These are phyloP conservation scores for Perognathus longimembris DNA, from an alignment of 2,113 vertebrate species.

Conservation along the genomic window DNA sequence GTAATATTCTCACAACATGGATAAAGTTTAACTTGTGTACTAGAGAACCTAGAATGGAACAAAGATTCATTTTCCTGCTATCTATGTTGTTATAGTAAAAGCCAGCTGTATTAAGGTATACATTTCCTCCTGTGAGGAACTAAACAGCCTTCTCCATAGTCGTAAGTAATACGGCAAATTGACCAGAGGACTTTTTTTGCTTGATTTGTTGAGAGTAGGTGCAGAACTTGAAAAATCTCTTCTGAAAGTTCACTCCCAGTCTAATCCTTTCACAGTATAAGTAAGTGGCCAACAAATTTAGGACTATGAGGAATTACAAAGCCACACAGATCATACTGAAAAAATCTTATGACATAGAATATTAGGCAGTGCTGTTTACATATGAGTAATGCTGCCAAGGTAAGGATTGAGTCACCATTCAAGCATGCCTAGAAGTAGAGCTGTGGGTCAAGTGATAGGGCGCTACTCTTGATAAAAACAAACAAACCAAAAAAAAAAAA, in stretches of 20 bases:
- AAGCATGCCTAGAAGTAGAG: no score
- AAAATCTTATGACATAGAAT: neutral
- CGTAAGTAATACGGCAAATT: neutral
- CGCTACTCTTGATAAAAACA: no score
- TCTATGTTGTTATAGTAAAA: no score
- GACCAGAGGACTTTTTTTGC: neutral
- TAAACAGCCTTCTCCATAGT: neutral
- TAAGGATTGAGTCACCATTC: neutral
- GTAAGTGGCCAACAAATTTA: neutral
- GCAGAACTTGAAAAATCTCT: slow-evolving; percentile 7
- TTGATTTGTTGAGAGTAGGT: neutral
- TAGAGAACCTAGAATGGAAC: neutral
- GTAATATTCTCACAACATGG: neutral
- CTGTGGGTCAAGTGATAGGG: no score
- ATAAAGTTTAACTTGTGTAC: neutral
- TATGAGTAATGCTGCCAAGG: neutral
- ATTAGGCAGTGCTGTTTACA: neutral
- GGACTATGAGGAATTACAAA: neutral
- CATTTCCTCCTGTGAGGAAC: neutral
- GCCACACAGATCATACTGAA: neutral
- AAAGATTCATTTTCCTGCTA: neutral
- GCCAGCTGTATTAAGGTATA: neutral
- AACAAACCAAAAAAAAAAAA: no score
- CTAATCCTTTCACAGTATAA: slow-evolving; percentile 37
- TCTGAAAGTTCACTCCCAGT: neutral